Evolutionary conservation across 2,113 vertebrate genomes (phyloP), one percentile per base, ranked within the genome.

Genomic region (Pholis gunnellus): DNA sequence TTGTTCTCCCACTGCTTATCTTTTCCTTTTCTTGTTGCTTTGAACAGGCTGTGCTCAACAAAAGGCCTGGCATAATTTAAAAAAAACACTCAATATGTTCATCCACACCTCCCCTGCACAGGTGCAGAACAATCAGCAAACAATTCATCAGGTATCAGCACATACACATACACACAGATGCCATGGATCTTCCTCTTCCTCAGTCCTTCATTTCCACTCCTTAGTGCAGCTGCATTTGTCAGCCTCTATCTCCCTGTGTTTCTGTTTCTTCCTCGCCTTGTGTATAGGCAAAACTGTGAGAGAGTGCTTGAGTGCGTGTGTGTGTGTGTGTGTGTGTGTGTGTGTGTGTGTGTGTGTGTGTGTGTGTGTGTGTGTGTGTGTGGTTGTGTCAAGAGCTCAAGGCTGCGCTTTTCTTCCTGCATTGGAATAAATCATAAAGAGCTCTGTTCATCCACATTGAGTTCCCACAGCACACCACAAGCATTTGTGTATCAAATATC

Each of bases 351-450:
- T 59, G 52, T 22, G 52, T 42, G 61, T 56, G 69, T 59, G 54
- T 56, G 75, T 59, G 80, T 57, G 78, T 36, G 36, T 50, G 71
- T 69, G 72, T 40, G 54, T 15, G 52, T 68, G 60, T 15, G 64
- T 64, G 72, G 68, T 85, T 67, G 10, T 82, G 88, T 90, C 78
- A 87, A 60, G 60, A 89, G 91, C 89, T 94, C 93, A 94, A 92
- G 93, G 92, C 81, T 88, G 38, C 40, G 9, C 78, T 84, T 82
- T 71, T 81, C 54, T 56, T 56, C 65, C 59, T 59, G 75, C 79
- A 80, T 72, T 75, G 74, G 78, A 81, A 89, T 83, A 90, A 91
- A 83, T 92, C 80, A 81, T 67, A 74, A 80, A 85, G 60, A 79
- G 2, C 31, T 81, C 52, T 36, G 52, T 73, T 79, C 34, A 57